Evolutionary conservation across 2,113 vertebrate species (phyloP), one percentile per base, ranked within the genome.

Genomic region (Gobiocypris rarus): DNA sequence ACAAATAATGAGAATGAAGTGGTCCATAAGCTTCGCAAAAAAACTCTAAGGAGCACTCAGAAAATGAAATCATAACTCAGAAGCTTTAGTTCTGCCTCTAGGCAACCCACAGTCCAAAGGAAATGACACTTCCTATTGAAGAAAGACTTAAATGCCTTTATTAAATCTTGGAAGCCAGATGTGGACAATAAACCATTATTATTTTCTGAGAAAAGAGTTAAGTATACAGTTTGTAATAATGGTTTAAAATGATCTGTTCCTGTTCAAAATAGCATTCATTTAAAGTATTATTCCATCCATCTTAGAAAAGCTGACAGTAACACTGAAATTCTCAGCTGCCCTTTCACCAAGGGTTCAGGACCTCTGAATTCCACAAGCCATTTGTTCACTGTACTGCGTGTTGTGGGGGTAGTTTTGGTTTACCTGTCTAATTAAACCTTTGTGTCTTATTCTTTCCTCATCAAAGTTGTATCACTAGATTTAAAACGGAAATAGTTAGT

Each of bases 341-440:
- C 26, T 83, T 79, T 84, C 63, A 71, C 14, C 9, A 11, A 45
- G 26, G 48, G 24, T 79, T 79, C 75, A 71, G 22, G 50, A 50
- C 65, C 52, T 56, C 50, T 71, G 43, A 50, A 59, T 84, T 67
- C 43, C 56, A 83, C 54, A 70, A 70, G 56, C 48, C 48, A 71
- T 45, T 80, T 83, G 52, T 74, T 76, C 14, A 65, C 34, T 26
- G 58, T 41, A 31, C 63, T 15, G 58, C 22, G 9, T 81, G n/a
- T 22, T 75, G 26, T 19, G 52, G 63, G 70, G 61, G 59, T 75
- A 70, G 75, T 77, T 77, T 34, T 14, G 24, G 48, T 65, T 63
- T 41, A 81, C n/a, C 31, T 26, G 63, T 71, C 38, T 34, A 73
- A 63, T 70, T 59, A 54, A 54, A 83, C 59, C 26, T 4, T 31